These are phyloP conservation scores for Schizotus pectinicornis DNA, from an alignment of 2,888 invertebrate species.

Conservation along the genomic window DNA sequence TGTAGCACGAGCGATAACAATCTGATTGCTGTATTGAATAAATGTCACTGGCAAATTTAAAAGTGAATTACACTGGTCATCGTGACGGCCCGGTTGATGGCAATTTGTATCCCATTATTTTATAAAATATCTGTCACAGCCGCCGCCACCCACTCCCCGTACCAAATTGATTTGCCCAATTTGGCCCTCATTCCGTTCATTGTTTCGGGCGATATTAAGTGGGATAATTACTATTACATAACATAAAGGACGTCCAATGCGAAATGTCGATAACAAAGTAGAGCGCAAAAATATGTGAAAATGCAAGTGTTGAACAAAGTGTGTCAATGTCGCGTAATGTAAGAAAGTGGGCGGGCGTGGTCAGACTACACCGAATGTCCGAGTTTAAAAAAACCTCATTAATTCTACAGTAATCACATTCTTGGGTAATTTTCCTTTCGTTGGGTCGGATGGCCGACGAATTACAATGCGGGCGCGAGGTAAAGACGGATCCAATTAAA, in stretches of 20 bases:
- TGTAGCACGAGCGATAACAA: neutral
- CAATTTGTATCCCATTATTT: neutral
- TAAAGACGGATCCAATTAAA: neutral
- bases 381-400: conserved; percentile 17
- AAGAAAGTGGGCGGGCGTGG: conserved; percentile 36
- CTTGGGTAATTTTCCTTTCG: conserved; percentile 21
- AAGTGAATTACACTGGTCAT: conserved; percentile 18
- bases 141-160: too few species aligned
- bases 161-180: too few species aligned
- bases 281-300: conserved; percentile 14
- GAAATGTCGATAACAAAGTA: neutral
- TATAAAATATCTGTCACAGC: neutral
- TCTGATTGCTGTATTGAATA: conserved; percentile 24
- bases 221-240: too few species aligned
- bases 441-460: conserved; percentile 7
- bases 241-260: too few species aligned
- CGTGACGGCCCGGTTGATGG: neutral
- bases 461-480: neutral
- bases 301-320: conserved; percentile 26
- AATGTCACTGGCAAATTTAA: conserved; percentile 19
- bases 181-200: too few species aligned
- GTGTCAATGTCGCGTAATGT: conserved; percentile 33
- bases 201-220: too few species aligned
- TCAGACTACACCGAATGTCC: conserved; percentile 15
- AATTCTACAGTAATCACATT: conserved; percentile 17